Conservation (phyloP, 2,113 vertebrate species). For the Pelmatolapia mariae region DNA sequence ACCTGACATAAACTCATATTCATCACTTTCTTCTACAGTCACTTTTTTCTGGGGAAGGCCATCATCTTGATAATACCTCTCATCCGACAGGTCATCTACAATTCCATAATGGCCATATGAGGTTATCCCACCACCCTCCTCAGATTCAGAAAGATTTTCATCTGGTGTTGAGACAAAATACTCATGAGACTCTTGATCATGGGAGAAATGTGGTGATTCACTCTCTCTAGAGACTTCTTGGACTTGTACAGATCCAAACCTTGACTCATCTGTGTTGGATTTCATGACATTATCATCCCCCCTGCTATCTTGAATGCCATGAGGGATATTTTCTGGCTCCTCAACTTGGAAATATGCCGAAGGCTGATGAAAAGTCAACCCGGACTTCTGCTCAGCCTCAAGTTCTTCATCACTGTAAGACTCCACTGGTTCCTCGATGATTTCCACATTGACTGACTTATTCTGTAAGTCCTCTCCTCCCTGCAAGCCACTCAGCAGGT, state of each 20-base stretch:
- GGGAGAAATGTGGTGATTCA: conserved; percentile 57
- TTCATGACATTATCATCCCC: conserved; percentile 15
- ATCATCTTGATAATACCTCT: conserved; percentile 72
- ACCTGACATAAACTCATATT: conserved; percentile 25
- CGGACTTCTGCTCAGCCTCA: conserved; percentile 57
- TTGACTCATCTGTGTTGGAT: conserved; percentile 6
- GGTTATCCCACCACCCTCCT: conserved; percentile 72
- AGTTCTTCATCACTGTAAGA: conserved; percentile 58
- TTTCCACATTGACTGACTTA: conserved; percentile 83
- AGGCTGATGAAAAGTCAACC: conserved; percentile 35
- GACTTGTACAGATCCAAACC: conserved; percentile 50
- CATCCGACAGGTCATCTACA: conserved; percentile 73
- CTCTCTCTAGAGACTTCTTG: conserved; percentile 53
- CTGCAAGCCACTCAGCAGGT: conserved; percentile 76
- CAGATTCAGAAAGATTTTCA: conserved; percentile 71
- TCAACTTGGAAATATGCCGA: conserved; percentile 83
- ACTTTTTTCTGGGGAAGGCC: conserved; percentile 9
- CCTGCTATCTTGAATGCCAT: background rate
- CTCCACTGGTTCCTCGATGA: conserved; percentile 83
- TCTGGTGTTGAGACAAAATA: conserved; percentile 94
- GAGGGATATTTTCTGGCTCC: conserved; percentile 78
- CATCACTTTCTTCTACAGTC: conserved; percentile 52
- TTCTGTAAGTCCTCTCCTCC: conserved; percentile 64
- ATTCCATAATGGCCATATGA: conserved; percentile 81
- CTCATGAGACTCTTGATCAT: conserved; percentile 74